These are phyloP conservation scores for Drosophila tanythrix DNA, from an alignment of 2,888 invertebrate genomes.

Conservation along the genomic window DNA sequence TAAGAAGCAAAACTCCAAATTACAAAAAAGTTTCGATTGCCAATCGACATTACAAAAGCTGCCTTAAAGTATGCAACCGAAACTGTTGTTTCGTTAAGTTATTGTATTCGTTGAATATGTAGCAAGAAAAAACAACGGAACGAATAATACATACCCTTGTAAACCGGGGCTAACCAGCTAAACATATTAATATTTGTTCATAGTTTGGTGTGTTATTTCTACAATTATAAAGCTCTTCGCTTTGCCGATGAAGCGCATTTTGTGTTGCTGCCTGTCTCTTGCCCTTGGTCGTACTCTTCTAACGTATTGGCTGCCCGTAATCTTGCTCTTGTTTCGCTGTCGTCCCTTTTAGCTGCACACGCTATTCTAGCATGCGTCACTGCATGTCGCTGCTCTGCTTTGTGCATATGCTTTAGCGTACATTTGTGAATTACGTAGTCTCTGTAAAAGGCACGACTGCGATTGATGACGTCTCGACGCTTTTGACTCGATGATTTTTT, in stretches of 20 bases:
- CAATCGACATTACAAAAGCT: background rate
- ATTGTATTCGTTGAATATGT: constrained; percentile 8
- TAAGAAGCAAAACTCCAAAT: background rate
- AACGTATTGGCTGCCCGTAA: background rate
- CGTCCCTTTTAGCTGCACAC: background rate
- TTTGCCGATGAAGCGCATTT: background rate
- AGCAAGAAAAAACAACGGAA: background rate
- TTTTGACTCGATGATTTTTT: background rate
- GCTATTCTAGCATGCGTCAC: background rate
- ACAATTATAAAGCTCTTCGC: background rate
- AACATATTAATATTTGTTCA: background rate
- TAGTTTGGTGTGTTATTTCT: background rate
- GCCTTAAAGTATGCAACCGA: constrained; percentile 39
- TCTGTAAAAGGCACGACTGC: background rate
- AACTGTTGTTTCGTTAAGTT: constrained; percentile 31
- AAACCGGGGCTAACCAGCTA: background rate
- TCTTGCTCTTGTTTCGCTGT: background rate
- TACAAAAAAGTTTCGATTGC: background rate
- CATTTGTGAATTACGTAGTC: background rate
- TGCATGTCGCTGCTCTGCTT: background rate
- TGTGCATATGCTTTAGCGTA: background rate
- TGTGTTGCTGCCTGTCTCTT: background rate
- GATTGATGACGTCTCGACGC: background rate
- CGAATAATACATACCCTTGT: background rate
- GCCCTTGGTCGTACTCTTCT: background rate